phyloP scores from a whole-genome alignment of 2,113 vertebrate genomes.

The Acrocephalus arundinaceus region DNA sequence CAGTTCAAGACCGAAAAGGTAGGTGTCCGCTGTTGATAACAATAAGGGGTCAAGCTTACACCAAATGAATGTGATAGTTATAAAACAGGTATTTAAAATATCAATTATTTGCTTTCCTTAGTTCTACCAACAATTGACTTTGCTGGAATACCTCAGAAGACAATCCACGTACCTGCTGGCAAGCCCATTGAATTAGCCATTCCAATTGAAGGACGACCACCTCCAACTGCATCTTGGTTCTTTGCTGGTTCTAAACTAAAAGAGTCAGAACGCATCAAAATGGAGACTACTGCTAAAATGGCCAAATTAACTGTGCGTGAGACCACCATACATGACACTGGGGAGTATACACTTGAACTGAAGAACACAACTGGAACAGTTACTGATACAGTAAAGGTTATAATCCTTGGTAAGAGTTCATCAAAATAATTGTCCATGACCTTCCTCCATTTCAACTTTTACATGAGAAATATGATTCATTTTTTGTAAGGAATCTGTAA shows the following conservation, averaged over 20 bases:
- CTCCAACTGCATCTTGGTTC: slow-evolving; percentile 90
- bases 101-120: slow-evolving; percentile 60
- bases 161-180: slow-evolving; percentile 87
- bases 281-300: slow-evolving; percentile 85
- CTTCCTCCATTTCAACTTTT: not conserved
- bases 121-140: slow-evolving; percentile 92
- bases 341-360: slow-evolving; percentile 89
- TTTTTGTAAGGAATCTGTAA: not conserved
- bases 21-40: slow-evolving; percentile 30
- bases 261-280: slow-evolving; percentile 87
- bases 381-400: slow-evolving; percentile 86
- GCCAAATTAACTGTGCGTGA: slow-evolving; percentile 87
- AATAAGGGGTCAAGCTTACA: not conserved
- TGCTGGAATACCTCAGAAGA: slow-evolving; percentile 90
- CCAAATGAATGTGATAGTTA: not conserved
- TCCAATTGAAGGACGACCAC: slow-evolving; percentile 90
- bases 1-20: slow-evolving; percentile 94
- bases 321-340: slow-evolving; percentile 91
- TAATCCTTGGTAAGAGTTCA: slow-evolving; percentile 89
- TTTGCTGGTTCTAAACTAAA: slow-evolving; percentile 86
- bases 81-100: not conserved
- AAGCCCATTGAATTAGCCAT: slow-evolving; percentile 89
- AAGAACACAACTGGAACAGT: slow-evolving; percentile 88
- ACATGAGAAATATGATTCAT: not conserved
- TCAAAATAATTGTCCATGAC: not conserved